A percentile compares a stretch with the other conserved stretches of the same genome.
phyloP scores from a whole-genome alignment of 2,113 vertebrate genomes.

The Semnornis frantzii region DNA sequence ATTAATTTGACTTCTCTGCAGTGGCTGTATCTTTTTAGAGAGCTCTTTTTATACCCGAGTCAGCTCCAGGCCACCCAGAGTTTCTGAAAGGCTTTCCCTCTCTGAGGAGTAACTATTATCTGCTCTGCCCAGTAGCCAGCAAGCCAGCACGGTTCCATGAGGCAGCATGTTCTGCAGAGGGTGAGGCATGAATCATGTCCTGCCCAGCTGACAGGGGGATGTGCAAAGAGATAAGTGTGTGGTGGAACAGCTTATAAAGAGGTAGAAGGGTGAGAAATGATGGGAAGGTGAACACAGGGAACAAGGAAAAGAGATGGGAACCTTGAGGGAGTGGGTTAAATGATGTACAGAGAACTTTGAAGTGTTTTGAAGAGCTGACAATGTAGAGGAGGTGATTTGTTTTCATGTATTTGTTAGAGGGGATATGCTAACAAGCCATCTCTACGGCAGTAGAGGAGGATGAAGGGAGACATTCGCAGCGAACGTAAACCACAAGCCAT shows the following conservation, averaged over 20 bases:
- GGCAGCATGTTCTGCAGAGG: accelerated
- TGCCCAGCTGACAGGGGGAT: background rate
- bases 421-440: background rate
- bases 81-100: background rate
- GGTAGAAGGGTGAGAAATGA: background rate
- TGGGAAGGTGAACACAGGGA: background rate
- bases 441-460: background rate
- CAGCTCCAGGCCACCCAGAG: background rate
- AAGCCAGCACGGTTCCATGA: accelerated
- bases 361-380: background rate
- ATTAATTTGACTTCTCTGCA: background rate
- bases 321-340: background rate
- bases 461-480: background rate
- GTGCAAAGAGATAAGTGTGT: background rate
- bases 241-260: background rate
- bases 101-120: background rate
- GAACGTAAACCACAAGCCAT: background rate
- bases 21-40: background rate
- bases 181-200: accelerated
- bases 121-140: background rate
- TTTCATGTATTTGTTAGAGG: background rate
- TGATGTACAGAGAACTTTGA: background rate
- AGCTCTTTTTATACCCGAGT: background rate
- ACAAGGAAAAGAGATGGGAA: background rate
- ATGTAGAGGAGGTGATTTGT: background rate